Evolutionary conservation across 2,797 vertebrate species (phyloP).

Genomic region (Erethizon dorsatum): DNA sequence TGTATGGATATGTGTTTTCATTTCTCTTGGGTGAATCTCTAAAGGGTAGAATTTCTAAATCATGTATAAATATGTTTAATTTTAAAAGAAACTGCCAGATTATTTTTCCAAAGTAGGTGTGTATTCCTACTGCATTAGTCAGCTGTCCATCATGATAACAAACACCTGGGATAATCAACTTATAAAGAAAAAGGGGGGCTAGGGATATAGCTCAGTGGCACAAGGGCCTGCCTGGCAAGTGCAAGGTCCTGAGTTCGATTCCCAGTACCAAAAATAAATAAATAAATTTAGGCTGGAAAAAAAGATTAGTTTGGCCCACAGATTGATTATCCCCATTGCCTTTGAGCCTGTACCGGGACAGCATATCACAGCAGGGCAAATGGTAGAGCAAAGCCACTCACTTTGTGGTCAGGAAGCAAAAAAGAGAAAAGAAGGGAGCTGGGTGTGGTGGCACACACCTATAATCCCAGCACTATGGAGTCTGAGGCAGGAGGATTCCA

Average conservation of each 20-base stretch:
- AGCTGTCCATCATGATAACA: background rate
- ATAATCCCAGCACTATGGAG: background rate
- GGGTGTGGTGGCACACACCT: background rate
- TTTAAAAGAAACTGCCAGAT: background rate
- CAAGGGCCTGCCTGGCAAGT: no score
- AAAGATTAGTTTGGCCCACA: background rate
- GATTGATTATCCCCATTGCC: no score
- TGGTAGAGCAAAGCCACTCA: background rate
- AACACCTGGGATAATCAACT: no score
- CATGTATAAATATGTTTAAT: background rate
- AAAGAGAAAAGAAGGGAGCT: background rate
- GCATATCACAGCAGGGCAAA: background rate
- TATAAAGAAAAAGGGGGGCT: background rate
- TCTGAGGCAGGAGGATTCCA: background rate
- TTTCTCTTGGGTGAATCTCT: background rate
- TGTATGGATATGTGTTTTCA: background rate
- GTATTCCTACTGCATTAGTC: background rate
- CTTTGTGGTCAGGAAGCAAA: background rate
- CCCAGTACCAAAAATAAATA: no score
- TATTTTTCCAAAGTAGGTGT: background rate
- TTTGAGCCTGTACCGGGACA: background rate
- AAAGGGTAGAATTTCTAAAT: slow-evolving; percentile 21
- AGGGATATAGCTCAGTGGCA: no score
- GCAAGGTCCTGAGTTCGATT: no score
- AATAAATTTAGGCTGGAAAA: background rate